These are phyloP conservation scores for Petrolisthes cinctipes DNA, from an alignment of 2,888 invertebrate genomes.

Conservation along the genomic window DNA sequence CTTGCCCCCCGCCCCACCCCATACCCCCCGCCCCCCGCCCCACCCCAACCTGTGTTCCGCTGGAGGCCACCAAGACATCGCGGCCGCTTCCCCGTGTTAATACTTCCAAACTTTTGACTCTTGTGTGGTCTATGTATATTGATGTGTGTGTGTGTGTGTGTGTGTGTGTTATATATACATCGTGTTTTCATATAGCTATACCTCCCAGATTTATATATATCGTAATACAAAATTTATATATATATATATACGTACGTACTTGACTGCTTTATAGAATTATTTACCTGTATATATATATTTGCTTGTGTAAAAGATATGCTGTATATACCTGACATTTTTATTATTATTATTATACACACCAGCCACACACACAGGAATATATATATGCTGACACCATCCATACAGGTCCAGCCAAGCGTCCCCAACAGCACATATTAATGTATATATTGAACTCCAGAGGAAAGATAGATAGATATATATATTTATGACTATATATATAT, in stretches of 20 bases:
- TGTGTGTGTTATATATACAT: not conserved
- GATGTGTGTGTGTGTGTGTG: conserved; percentile 20
- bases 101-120: not conserved
- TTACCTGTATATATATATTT: not conserved
- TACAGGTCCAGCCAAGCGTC: too few relatives aligned
- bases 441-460: too few relatives aligned
- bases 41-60: not conserved
- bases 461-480: too few relatives aligned
- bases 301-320: conserved; percentile 7
- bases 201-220: conserved; percentile 13
- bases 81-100: not conserved
- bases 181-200: conserved; percentile 17
- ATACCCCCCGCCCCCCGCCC: not conserved
- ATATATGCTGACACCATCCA: not conserved
- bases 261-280: conserved; percentile 1
- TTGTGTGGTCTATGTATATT: conserved; percentile 15
- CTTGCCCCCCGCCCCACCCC: not conserved
- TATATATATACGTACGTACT: conserved; percentile 10
- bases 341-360: not conserved
- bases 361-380: not conserved
- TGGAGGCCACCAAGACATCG: conserved; percentile 3
- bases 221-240: conserved; percentile 7
- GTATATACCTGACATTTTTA: too few relatives aligned
- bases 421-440: too few relatives aligned
- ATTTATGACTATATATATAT: too few relatives aligned